Percentiles rank a stretch among this genome's conserved stretches.
These are phyloP conservation scores for Onychomys torridus DNA, from an alignment of 2,797 vertebrate genomes.

Conservation along the genomic window DNA sequence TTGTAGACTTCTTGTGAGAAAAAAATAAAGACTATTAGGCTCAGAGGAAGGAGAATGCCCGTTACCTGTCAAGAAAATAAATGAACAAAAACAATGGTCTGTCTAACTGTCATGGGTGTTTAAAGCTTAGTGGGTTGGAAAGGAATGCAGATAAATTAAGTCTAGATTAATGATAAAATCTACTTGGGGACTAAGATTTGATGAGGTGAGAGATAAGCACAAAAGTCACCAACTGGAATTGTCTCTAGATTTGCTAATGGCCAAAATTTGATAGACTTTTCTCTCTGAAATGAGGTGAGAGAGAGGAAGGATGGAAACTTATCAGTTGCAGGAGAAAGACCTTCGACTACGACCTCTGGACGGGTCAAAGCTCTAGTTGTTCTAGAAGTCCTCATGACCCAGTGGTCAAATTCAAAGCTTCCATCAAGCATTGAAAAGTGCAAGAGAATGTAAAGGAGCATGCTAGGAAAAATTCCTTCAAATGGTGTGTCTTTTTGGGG, in stretches of 20 bases:
- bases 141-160: conserved; percentile 1
- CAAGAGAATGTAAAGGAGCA: background rate
- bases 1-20: background rate
- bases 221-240: background rate
- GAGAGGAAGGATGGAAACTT: background rate
- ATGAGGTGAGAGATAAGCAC: background rate
- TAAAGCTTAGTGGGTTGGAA: background rate
- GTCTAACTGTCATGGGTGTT: background rate
- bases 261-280: background rate
- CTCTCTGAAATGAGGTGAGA: background rate
- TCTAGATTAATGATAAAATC: background rate
- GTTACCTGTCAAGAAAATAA: background rate
- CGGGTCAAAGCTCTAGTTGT: background rate
- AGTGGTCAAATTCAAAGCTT: background rate
- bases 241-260: background rate
- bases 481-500: background rate
- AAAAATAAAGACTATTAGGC: background rate
- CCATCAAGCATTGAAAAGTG: background rate
- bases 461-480: background rate
- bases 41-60: background rate
- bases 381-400: background rate
- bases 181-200: conserved; percentile 3
- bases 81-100: background rate
- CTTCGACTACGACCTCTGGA: background rate
- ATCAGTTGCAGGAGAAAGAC: background rate